A percentile compares a stretch with the other conserved stretches of the same genome.
phyloP scores from a whole-genome alignment of 2,113 vertebrate species.

The Cyprinodon tularosa region DNA sequence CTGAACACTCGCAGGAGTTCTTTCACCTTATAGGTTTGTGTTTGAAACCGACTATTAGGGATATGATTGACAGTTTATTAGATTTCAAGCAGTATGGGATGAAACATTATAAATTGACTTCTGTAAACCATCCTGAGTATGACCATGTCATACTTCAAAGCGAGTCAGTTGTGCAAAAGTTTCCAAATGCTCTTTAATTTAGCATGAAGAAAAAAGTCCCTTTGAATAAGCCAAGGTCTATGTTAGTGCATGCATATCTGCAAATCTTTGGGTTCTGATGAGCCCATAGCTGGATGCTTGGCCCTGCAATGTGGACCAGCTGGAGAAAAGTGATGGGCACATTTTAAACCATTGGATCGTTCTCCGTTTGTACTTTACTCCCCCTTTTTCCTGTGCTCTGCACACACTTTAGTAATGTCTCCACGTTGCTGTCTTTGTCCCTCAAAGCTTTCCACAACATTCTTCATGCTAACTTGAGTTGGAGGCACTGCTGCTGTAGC shows the following conservation, averaged over 20 bases:
- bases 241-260: conserved; percentile 67
- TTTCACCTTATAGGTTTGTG: conserved; percentile 25
- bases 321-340: conserved; percentile 24
- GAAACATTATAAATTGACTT: conserved; percentile 38
- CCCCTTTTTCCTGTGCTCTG: conserved; percentile 24
- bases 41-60: conserved; percentile 29
- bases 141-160: conserved; percentile 26
- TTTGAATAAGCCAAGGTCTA: conserved; percentile 39
- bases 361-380: conserved; percentile 46
- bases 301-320: conserved; percentile 41
- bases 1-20: conserved; percentile 20
- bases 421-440: conserved; percentile 24
- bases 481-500: conserved; percentile 91
- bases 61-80: conserved; percentile 41
- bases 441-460: conserved; percentile 16
- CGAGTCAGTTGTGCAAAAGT: conserved; percentile 63
- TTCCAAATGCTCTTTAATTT: conserved; percentile 45
- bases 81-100: conserved; percentile 53
- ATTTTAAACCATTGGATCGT: conserved; percentile 16
- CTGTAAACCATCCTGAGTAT: conserved; percentile 36
- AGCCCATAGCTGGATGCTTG: conserved; percentile 57
- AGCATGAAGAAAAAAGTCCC: conserved; percentile 50
- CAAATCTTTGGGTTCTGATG: conserved; percentile 67
- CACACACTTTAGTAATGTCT: background rate
- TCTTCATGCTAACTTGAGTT: conserved; percentile 78